Evolutionary conservation across 2,888 invertebrate genomes (phyloP), one percentile per base, ranked within the genome.

Genomic region (Polydrusus pterygomalis): DNA sequence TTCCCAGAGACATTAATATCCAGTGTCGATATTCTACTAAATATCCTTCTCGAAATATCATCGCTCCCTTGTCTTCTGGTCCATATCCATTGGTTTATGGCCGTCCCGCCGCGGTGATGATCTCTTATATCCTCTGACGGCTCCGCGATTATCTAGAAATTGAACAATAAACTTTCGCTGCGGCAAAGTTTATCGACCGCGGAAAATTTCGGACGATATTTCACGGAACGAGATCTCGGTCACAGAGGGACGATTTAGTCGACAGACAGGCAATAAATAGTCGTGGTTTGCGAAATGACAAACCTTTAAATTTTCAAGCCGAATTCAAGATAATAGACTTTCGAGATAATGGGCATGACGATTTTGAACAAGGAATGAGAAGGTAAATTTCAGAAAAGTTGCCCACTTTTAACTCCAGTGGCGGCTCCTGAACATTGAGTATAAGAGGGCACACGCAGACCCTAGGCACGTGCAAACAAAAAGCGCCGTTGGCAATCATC

Each of bases 81-180:
- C 58, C 30, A 64, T 75, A 71, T 67, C 70, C 67, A 62, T 70
- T 43, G 63, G 56, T 56, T 65, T 64, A 47, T 63, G 60, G 51
- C 40, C 17, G 43, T 60, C 47, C 56, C 65, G 2, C 51, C 11
- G 49, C 58, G 45, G 17, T 34, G 77, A 80, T 82, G 77, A 81
- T 80, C 80, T 80, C 75, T 78, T 78, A 79, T 78, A 76, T 81
- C 80, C 80, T 80, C 79, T 81, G 82, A 82, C 81, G 79, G 73
- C 75, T 73, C 75, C 80, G 80, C 82, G 82, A 83, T 82, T 82
- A 80, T 70, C 81, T 79, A 79, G 77, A 81, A 83, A 83, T 82
- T 82, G 83, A 80, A 80, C 79, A 75, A 82, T 83, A 83, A 82
- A 83, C 82, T 81, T 77, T 51, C 51, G 9, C 70, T 56, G 70